Evolutionary conservation across 2,797 vertebrate species (phyloP).

Genomic region (Coracias cyanogaster): DNA sequence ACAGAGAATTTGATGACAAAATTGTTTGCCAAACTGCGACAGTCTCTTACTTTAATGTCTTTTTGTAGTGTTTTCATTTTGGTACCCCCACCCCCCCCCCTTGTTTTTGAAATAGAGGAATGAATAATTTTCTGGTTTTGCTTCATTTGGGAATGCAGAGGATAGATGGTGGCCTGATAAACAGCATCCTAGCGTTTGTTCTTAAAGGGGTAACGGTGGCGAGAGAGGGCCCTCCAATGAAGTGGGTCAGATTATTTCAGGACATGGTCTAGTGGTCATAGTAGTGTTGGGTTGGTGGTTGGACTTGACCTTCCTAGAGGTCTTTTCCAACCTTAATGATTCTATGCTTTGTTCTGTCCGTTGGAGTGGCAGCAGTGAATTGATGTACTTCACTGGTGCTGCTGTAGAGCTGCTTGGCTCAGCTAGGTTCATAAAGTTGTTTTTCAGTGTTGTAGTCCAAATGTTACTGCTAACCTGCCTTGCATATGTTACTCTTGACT

Average conservation of each 20-base stretch:
- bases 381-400: not conserved
- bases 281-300: too few species aligned
- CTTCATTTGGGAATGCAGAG: not conserved
- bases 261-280: too few species aligned
- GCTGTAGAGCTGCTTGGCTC: not conserved
- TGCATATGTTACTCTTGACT: not conserved
- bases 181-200: accelerated
- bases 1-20: not conserved
- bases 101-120: not conserved
- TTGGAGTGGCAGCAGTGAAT: not conserved
- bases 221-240: not conserved
- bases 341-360: not conserved
- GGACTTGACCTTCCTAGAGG: too few species aligned
- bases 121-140: not conserved
- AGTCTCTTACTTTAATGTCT: not conserved
- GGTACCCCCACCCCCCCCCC: accelerated
- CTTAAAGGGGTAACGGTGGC: not conserved
- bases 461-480: not conserved
- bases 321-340: too few species aligned
- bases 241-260: not conserved
- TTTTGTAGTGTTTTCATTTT: not conserved
- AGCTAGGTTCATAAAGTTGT: not conserved
- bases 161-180: not conserved
- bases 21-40: too few species aligned
- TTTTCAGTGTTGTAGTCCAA: not conserved